Conservation (phyloP, 2,888 invertebrate species). For the Phasia obesa region DNA sequence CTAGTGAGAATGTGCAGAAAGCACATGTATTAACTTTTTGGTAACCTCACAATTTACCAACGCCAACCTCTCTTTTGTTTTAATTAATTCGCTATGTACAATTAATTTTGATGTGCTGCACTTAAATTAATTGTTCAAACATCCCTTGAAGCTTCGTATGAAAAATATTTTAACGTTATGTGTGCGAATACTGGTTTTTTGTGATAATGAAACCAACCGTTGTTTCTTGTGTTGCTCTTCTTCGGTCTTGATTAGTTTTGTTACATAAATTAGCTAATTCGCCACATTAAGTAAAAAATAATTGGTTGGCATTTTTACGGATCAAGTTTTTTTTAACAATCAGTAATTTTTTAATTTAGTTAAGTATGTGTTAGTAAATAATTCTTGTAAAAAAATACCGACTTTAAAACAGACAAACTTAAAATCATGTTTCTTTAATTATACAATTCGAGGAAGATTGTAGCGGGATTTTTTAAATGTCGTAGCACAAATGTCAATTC, state of each 20-base stretch:
- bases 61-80: conserved; percentile 54
- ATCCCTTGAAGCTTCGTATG: background rate
- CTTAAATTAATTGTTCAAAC: conserved; percentile 76
- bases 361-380: no score
- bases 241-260: background rate
- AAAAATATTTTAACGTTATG: background rate
- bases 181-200: background rate
- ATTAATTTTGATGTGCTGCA: conserved; percentile 77
- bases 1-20: no score
- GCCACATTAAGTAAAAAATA: background rate
- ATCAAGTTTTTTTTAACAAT: no score
- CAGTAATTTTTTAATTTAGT: no score
- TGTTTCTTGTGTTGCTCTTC: background rate
- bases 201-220: background rate
- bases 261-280: background rate
- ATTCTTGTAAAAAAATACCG: no score
- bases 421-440: no score
- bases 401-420: no score
- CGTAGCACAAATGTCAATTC: no score
- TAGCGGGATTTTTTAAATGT: no score
- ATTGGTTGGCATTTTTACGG: background rate
- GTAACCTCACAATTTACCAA: background rate
- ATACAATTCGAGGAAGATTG: no score
- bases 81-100: conserved; percentile 77
- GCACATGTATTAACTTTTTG: conserved; percentile 1